These are phyloP conservation scores for Chelidonichthys spinosus DNA, from an alignment of 2,797 vertebrate genomes.

Conservation along the genomic window DNA sequence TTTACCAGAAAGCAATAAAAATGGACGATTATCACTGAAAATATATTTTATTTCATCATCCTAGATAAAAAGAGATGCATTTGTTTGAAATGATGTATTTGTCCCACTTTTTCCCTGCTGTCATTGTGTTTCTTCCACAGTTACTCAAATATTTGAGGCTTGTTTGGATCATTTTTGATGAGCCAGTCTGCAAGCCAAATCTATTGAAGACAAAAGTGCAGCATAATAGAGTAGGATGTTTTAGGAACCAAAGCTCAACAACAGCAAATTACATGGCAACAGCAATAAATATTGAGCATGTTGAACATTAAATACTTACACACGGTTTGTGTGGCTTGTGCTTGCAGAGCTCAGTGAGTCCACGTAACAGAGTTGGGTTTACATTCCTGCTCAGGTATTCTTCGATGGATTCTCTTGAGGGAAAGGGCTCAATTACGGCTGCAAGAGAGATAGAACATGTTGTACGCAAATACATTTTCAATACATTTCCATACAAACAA, in stretches of 20 bases:
- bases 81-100: neutral
- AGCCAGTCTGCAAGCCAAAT: conserved; percentile 96
- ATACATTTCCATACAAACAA: conserved; percentile 1
- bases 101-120: neutral
- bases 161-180: conserved; percentile 91
- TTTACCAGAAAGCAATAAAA: conserved; percentile 7
- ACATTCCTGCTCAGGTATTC: conserved; percentile 90
- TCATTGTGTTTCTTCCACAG: conserved; percentile 63
- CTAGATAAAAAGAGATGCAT: neutral
- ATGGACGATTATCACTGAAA: neutral
- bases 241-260: neutral
- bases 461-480: neutral
- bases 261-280: neutral
- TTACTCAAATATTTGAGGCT: conserved; percentile 80
- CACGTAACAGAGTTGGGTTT: conserved; percentile 88
- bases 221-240: neutral
- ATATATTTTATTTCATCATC: conserved; percentile 15
- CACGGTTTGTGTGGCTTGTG: conserved; percentile 91
- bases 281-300: neutral
- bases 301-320: conserved; percentile 79
- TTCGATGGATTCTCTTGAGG: conserved; percentile 81
- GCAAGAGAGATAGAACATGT: conserved; percentile 45
- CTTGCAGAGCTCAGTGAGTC: conserved; percentile 93
- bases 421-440: conserved; percentile 89
- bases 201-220: conserved; percentile 72